Percentiles rank a stretch among this genome's conserved stretches.
These are phyloP conservation scores for Tinea semifulvella DNA, from an alignment of 2,888 invertebrate species.

Conservation along the genomic window DNA sequence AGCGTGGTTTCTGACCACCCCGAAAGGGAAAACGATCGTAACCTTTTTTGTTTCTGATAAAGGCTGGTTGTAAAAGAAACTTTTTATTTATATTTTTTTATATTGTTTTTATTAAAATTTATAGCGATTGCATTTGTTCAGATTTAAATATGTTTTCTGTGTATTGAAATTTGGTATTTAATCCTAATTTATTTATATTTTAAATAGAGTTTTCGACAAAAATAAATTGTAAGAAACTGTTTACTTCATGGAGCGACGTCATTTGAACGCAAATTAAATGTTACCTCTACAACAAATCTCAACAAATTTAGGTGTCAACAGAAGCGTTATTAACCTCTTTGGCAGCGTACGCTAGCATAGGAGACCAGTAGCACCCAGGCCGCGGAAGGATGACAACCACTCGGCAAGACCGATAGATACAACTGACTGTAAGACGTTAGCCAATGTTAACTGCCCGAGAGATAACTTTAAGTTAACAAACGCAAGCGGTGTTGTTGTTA, in stretches of 20 bases:
- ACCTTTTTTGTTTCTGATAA: background rate
- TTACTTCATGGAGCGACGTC: background rate
- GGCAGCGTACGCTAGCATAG: conserved; percentile 11
- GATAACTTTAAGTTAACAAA: conserved; percentile 16
- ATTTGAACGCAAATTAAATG: background rate
- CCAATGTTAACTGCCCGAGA: conserved; percentile 16
- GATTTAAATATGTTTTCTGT: background rate
- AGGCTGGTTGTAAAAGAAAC: background rate
- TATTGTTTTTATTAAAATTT: too few relatives aligned
- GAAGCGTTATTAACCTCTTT: background rate
- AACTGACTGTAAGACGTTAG: conserved; percentile 15
- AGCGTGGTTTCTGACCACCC: too few relatives aligned
- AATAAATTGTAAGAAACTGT: background rate
- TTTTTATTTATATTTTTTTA: background rate
- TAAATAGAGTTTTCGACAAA: background rate
- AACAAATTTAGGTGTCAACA: background rate
- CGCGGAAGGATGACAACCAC: conserved; percentile 12
- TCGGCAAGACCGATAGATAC: conserved; percentile 11
- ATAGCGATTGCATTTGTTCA: background rate
- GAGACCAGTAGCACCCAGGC: conserved; percentile 11
- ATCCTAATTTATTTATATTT: background rate
- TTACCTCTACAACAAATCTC: background rate
- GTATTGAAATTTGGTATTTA: background rate
- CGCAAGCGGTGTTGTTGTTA: conserved; percentile 15
- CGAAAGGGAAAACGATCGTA: background rate